A percentile compares a stretch with the other conserved stretches of the same genome.
Evolutionary conservation across 2,113 vertebrate species (phyloP).

Genomic region (Gorsachius goisagi): DNA sequence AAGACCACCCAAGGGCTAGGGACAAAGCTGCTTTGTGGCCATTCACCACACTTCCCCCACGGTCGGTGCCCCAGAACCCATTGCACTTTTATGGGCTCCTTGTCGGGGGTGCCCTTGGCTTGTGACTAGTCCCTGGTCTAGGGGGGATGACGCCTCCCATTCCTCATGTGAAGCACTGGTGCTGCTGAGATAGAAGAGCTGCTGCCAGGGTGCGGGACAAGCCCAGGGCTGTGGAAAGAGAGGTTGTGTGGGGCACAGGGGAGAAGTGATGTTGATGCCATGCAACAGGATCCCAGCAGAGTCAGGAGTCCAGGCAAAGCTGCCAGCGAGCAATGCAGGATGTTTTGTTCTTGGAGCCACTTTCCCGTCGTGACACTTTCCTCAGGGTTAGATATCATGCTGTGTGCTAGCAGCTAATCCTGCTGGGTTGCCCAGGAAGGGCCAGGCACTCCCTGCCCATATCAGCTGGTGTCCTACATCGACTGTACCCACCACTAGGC

Average conservation of each 20-base stretch:
- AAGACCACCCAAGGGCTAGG: background rate
- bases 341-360: background rate
- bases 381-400: accelerated
- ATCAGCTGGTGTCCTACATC: background rate
- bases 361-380: background rate
- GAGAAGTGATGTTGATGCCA: background rate
- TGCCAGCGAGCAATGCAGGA: background rate
- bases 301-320: background rate
- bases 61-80: background rate
- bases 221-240: background rate
- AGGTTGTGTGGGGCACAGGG: background rate
- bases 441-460: too few species aligned
- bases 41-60: background rate
- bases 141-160: background rate
- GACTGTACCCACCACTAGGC: background rate
- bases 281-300: background rate
- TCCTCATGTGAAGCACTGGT: background rate
- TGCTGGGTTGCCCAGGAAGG: background rate
- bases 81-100: background rate
- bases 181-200: background rate
- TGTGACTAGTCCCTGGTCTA: background rate
- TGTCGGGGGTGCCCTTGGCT: background rate
- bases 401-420: background rate
- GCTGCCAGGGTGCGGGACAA: background rate
- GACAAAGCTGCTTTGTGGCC: background rate